phyloP scores from a whole-genome alignment of 1,140 invertebrate species.

The Pseudomyrmex sp. region DNA sequence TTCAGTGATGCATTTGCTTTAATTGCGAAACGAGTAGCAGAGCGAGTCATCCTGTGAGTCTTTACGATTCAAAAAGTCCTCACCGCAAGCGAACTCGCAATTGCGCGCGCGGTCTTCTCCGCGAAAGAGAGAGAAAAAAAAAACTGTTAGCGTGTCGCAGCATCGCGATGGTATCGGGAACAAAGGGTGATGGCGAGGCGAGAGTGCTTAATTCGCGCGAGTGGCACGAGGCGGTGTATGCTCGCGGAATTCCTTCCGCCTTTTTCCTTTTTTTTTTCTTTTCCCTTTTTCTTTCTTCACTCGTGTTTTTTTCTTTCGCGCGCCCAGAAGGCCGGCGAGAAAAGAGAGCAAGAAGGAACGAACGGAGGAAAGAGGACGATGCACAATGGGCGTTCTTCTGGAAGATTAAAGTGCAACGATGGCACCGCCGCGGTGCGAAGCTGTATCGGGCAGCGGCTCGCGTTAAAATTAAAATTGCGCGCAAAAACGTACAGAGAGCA shows the following conservation, averaged over 20 bases:
- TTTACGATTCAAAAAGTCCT: neutral
- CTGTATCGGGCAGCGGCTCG: conserved; percentile 68
- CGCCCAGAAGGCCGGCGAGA: conserved; percentile 3
- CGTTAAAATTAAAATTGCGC: conserved; percentile 76
- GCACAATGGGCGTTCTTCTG: conserved; percentile 75
- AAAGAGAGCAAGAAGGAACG: conserved; percentile 31
- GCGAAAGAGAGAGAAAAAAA: neutral
- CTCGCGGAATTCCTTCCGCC: conserved; percentile 34
- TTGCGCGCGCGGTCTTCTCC: conserved; percentile 1
- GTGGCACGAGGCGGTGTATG: conserved; percentile 37
- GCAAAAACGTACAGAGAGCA: conserved; percentile 62
- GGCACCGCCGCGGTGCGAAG: conserved; percentile 47
- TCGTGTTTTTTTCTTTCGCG: conserved; percentile 25
- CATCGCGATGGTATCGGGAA: conserved; percentile 32
- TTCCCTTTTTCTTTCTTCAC: conserved; percentile 2
- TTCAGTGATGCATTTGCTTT: neutral
- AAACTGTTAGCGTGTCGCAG: conserved; percentile 9
- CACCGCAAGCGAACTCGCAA: neutral
- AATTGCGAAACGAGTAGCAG: neutral
- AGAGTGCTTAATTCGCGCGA: conserved; percentile 71
- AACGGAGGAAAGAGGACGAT: conserved; percentile 36
- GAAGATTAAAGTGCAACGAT: conserved; percentile 76
- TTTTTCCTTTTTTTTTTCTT: neutral
- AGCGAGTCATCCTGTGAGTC: neutral
- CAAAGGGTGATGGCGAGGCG: conserved; percentile 60